Percentiles rank a stretch among this genome's conserved stretches.
Conservation (phyloP, 2,113 vertebrate species). For the Campylomormyrus numenius region DNA sequence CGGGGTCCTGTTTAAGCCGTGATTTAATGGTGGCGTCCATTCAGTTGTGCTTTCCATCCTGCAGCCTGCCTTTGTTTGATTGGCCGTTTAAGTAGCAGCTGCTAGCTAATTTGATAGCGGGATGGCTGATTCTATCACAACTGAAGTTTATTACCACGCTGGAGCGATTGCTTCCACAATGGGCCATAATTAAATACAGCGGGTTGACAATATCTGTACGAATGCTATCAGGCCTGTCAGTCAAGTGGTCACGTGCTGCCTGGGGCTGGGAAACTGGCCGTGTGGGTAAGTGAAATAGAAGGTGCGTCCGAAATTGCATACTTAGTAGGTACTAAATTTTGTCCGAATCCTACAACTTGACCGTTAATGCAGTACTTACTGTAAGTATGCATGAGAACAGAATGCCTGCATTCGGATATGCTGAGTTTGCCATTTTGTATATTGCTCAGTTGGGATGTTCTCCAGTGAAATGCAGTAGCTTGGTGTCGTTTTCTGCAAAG, state of each 20-base stretch:
- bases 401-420: not conserved
- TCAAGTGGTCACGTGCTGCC: not conserved
- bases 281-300: not conserved
- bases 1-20: not conserved
- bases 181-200: not conserved
- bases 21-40: not conserved
- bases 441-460: not conserved
- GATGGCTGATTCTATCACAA: not conserved
- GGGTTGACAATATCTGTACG: not conserved
- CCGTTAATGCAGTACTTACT: not conserved
- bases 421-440: not conserved
- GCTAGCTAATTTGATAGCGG: not conserved
- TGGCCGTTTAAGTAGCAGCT: not conserved
- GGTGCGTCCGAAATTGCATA: not conserved
- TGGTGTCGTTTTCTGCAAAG: not conserved
- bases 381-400: not conserved
- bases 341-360: not conserved
- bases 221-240: not conserved
- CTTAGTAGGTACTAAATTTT: not conserved
- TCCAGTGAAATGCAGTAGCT: not conserved
- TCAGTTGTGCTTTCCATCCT: not conserved
- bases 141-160: not conserved
- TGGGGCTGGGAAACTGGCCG: not conserved
- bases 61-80: not conserved
- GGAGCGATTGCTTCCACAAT: not conserved